phyloP scores from a whole-genome alignment of 2,113 vertebrate species.

The Cromileptes altivelis region DNA sequence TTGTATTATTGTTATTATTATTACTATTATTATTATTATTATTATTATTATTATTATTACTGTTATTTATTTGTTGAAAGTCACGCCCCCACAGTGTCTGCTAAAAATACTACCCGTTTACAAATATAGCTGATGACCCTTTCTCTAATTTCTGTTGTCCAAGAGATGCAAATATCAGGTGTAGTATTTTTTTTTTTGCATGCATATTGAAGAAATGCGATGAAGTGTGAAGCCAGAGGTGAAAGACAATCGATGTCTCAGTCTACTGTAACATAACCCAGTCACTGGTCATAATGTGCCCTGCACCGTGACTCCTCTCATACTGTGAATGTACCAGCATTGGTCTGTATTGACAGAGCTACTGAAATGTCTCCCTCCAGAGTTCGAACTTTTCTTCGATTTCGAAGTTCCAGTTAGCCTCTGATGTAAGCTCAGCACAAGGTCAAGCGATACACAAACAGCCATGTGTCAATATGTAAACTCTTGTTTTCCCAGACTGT shows the following conservation, averaged over 20 bases:
- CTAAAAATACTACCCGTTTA: too few relatives aligned
- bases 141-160: too few relatives aligned
- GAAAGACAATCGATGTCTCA: constrained; percentile 16
- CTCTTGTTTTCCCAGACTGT: constrained; percentile 17
- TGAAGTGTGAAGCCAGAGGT: constrained; percentile 11
- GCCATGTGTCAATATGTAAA: constrained; percentile 38
- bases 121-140: too few relatives aligned
- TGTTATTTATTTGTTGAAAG: too few relatives aligned
- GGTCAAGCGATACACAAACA: constrained; percentile 48
- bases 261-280: not conserved
- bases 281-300: constrained; percentile 2
- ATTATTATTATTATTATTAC: too few relatives aligned
- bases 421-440: constrained; percentile 34
- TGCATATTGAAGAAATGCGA: not conserved
- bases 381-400: constrained; percentile 31
- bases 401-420: constrained; percentile 27
- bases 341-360: constrained; percentile 39
- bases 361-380: constrained; percentile 24
- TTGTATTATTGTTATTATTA: too few relatives aligned
- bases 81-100: too few relatives aligned
- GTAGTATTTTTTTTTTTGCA: not conserved
- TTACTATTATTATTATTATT: too few relatives aligned
- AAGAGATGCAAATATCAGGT: not conserved
- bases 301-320: not conserved
- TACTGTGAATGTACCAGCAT: not conserved